Percentiles rank a stretch among this genome's conserved stretches.
phyloP scores from a whole-genome alignment of 2,888 invertebrate genomes.

The Synergus japonicus region DNA sequence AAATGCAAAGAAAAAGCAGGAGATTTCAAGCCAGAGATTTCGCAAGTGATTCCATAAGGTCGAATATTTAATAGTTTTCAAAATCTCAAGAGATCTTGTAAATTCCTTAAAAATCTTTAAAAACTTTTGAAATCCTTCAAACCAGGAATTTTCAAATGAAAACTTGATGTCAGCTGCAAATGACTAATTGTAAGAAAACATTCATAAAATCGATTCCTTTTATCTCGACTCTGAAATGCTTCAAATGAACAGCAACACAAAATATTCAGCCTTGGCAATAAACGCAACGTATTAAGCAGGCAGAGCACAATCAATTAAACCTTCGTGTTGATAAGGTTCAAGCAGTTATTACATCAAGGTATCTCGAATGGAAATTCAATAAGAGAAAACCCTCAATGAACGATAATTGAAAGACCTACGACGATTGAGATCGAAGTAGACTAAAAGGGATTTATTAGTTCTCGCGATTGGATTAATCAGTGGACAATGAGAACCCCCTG shows the following conservation, averaged over 20 bases:
- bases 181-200: not conserved
- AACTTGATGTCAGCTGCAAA: not conserved
- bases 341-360: not conserved
- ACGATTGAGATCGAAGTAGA: not conserved
- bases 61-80: too few species aligned
- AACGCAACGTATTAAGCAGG: not conserved
- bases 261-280: not conserved
- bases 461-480: conserved; percentile 32
- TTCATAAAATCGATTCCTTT: not conserved
- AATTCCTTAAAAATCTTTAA: too few species aligned
- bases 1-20: too few species aligned
- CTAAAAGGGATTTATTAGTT: not conserved
- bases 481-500: conserved; percentile 4
- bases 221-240: not conserved
- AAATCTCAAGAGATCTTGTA: too few species aligned
- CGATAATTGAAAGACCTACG: not conserved
- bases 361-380: not conserved
- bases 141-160: not conserved
- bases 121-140: not conserved
- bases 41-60: too few species aligned
- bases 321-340: not conserved
- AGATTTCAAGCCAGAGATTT: too few species aligned
- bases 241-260: not conserved
- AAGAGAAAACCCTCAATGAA: not conserved
- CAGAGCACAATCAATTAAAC: not conserved